A percentile compares a stretch with the other conserved stretches of the same genome.
Conservation (phyloP, 2,888 invertebrate species). For the Octonoba sinensis region DNA sequence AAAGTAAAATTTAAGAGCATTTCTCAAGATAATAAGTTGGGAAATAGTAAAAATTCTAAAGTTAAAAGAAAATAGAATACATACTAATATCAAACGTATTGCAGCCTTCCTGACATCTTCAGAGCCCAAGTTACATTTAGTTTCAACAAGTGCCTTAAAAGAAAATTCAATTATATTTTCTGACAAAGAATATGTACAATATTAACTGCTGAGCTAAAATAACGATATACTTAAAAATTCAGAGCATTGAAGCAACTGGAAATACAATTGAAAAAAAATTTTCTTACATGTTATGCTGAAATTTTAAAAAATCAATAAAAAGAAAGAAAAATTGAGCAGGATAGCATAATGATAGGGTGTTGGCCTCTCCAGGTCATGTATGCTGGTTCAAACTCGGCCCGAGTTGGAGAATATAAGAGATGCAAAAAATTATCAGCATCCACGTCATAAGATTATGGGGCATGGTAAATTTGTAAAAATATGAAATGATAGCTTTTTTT, state of each 20-base stretch:
- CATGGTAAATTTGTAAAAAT: too few species aligned
- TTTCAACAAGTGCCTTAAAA: slow-evolving; percentile 81
- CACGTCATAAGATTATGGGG: too few species aligned
- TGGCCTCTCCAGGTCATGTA: too few species aligned
- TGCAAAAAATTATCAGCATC: too few species aligned
- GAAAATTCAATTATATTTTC: slow-evolving; percentile 5
- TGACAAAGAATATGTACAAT: not conserved
- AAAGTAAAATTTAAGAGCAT: too few species aligned
- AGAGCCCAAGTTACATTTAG: slow-evolving; percentile 84
- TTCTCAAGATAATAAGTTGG: too few species aligned
- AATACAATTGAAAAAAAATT: not conserved
- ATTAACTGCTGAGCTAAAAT: not conserved
- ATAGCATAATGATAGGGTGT: too few species aligned
- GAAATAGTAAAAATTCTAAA: too few species aligned
- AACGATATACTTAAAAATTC: not conserved
- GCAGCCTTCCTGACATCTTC: slow-evolving; percentile 87
- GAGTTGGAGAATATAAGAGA: too few species aligned
- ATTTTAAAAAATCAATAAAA: not conserved
- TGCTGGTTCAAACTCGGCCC: too few species aligned
- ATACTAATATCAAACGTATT: slow-evolving; percentile 82
- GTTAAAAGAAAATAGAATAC: slow-evolving; percentile 37
- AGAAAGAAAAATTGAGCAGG: not conserved
- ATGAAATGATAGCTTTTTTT: too few species aligned
- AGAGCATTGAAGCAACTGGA: not conserved
- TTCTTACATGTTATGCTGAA: not conserved